Evolutionary conservation across 2,888 invertebrate genomes (phyloP), one percentile per base, ranked within the genome.

Genomic region (Netelia melanura): DNA sequence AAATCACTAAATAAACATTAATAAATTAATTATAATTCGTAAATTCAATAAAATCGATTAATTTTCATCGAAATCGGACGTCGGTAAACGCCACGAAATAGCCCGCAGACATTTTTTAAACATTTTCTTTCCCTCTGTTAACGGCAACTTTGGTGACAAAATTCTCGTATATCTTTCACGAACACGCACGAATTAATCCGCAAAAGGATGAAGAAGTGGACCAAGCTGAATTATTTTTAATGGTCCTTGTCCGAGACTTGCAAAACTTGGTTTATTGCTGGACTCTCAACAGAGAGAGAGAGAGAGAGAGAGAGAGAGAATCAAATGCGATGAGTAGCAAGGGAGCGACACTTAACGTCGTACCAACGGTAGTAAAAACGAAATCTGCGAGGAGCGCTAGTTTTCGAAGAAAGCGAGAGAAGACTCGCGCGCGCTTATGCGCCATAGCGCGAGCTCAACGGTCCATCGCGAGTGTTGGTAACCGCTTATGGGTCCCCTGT

Each of bases 271-370:
- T 70, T 54, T 70, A 70, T 70, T 70, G 44, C 21, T 21, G 1
- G 21, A 21, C 21, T 21, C 21, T 21, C 21, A 21, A 21, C 21
- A 21, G 21, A 21, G 0, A 48, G 48, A 14, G 68, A 68, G 44
- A 44, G 68, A 38, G 30, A 5, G 30, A 38, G 30, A 38, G 21
- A 21, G 21, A 21, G 21, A 21, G 21, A 21, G 9, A 10, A 6
- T 38, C 38, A 23, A 68, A 52, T 5, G 61, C 23, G 56, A 70
- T 56, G 38, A 71, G 70, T 71, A 71, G 38, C 54, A 11, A 56
- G 70, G 54, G 38, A 71, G 70, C 70, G 54, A 30, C 70, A 56
- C 70, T 71, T 71, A 71, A 71, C 3, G 30, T 30, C 30, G 3
- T 30, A 30, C 38, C 38, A 6, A 38, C 38, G 23, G 70, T 14